Conservation (phyloP, 2,113 vertebrate genomes). For the Mus spicilegus region DNA sequence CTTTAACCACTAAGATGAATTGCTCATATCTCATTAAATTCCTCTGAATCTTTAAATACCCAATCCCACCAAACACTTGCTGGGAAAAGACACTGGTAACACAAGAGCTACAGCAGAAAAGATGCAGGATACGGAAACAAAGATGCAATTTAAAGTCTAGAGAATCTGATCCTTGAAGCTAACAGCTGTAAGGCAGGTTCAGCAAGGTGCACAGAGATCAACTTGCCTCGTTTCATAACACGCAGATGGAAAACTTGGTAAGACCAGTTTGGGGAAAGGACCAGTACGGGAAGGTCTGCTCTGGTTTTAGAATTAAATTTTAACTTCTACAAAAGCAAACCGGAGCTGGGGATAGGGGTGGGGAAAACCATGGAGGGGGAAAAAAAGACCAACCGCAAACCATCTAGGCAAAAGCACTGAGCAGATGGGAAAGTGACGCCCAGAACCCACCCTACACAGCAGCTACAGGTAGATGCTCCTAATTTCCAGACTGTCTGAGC, state of each 20-base stretch:
- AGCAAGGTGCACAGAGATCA: neutral
- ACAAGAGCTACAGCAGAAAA: constrained; percentile 33
- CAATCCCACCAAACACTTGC: constrained; percentile 55
- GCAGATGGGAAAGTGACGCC: neutral
- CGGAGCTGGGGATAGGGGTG: neutral
- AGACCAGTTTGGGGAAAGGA: neutral
- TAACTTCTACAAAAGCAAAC: constrained; percentile 11
- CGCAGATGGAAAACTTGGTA: neutral
- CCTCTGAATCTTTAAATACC: constrained; percentile 49
- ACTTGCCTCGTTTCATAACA: neutral
- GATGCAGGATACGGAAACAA: constrained; percentile 39
- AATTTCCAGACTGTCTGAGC: neutral
- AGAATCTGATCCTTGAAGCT: constrained; percentile 16
- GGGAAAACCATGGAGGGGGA: accelerated
- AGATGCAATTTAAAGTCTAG: constrained; percentile 27
- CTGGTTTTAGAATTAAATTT: neutral
- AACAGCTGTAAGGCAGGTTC: constrained; percentile 26
- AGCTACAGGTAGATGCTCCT: neutral
- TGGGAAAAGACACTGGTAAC: accelerated
- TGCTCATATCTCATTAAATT: constrained; percentile 59
- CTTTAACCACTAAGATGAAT: constrained; percentile 55
- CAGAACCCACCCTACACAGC: neutral
- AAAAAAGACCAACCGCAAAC: neutral
- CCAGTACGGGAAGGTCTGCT: neutral
- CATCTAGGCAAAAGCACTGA: neutral